Base-by-base conservation (phyloP, 1,140 invertebrate species). In the Apis dorsata region DNA sequence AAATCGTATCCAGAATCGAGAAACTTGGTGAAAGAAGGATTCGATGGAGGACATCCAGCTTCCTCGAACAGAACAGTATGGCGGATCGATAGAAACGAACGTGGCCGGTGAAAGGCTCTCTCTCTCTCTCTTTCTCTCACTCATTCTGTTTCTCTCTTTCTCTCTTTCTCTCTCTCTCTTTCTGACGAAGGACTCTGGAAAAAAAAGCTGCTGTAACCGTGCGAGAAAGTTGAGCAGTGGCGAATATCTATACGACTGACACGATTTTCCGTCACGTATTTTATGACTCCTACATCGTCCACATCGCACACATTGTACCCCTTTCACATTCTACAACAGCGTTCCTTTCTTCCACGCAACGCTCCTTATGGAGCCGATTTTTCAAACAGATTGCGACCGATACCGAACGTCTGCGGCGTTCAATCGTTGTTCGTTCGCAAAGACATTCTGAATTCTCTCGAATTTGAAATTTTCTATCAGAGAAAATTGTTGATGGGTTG, bases 251-350 rank as follows among this genome's bases (percentile, higher is more conserved):
- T 59, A 68, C 55, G 53, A n/a, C 63, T 68, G 71, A 81, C 79
- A 81, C 79, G 79, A 81, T 81, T 81, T 81, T 81, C 79, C 24
- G 63, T 34, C 63, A 28, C 63, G 63, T 65, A 65, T 65, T 65
- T 65, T 65, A 65, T 65, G 34, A 65, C 63, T 28, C 8, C 53
- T 53, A n/a, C 59, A 34, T 66, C 68, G 79, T 75, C 62, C 34
- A n/a, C 51, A 28, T 2, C 5, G 5, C 17, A 63, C 63, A 49
- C 34, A 13, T 66, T 63, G 71, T 81, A 68, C 63, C 51, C 72
- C 79, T 81, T 81, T 81, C 79, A 81, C 79, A 75, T 81, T 81
- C 72, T 81, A 28, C 62, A 66, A 55, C 69, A 8, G 1, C n/a
- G 13, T 57, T 21, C 19, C 17, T 34, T 9, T 28, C 3, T 53